Percentiles rank a stretch among this genome's conserved stretches.
Evolutionary conservation across 2,797 vertebrate species (phyloP).

Genomic region (Pagetopsis macropterus): DNA sequence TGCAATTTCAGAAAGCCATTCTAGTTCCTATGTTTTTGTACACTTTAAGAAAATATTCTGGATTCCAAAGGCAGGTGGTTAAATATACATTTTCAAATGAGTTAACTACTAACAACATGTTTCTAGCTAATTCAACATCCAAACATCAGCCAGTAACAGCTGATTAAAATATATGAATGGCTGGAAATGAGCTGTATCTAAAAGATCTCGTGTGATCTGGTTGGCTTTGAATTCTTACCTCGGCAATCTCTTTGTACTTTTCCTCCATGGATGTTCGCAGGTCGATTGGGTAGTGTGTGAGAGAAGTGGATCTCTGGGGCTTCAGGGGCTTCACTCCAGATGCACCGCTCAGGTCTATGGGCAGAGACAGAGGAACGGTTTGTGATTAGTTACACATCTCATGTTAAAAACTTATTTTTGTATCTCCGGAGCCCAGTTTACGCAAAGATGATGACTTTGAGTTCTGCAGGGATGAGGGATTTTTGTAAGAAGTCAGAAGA

Average conservation of each 20-base stretch:
- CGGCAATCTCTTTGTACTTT: constrained; percentile 96
- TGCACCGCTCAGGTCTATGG: constrained; percentile 84
- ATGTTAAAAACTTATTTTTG: neutral
- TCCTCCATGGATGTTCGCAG: constrained; percentile 95
- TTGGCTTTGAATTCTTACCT: constrained; percentile 79
- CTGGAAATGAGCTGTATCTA: neutral
- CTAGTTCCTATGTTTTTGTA: neutral
- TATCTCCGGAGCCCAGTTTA: neutral
- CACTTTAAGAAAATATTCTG: neutral
- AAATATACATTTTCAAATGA: neutral
- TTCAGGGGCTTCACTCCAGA: constrained; percentile 84
- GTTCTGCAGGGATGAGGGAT: no score
- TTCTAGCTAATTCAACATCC: neutral
- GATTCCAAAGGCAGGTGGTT: neutral
- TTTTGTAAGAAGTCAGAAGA: neutral
- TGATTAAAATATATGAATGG: neutral
- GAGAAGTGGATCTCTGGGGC: constrained; percentile 88
- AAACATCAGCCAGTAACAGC: constrained; percentile 4
- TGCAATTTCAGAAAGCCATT: no score
- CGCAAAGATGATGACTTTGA: neutral
- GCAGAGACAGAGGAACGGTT: constrained; percentile 1
- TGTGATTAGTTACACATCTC: neutral
- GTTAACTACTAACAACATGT: no score
- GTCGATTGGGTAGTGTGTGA: constrained; percentile 88
- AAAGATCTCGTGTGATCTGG: neutral